phyloP scores from a whole-genome alignment of 2,113 vertebrate genomes.

The Ictalurus furcatus region DNA sequence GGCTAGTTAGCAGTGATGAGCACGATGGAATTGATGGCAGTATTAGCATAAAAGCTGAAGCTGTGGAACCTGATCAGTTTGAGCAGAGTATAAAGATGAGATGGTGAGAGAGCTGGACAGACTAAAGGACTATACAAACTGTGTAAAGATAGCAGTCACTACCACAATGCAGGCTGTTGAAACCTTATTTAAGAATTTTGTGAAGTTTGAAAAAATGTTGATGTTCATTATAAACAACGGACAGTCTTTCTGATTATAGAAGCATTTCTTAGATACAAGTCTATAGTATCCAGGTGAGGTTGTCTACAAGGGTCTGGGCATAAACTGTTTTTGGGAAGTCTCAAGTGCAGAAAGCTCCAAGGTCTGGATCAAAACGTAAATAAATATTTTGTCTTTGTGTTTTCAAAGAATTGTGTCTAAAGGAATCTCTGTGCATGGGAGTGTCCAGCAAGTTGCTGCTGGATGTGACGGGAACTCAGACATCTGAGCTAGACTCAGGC shows the following conservation, averaged over 20 bases:
- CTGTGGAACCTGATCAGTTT: neutral
- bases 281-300: neutral
- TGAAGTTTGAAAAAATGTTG: no score
- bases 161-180: neutral
- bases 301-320: neutral
- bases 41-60: neutral
- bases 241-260: no score
- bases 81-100: neutral
- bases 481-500: constrained; percentile 76
- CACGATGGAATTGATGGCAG: no score
- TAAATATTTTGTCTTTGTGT: constrained; percentile 35
- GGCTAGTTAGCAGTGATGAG: neutral
- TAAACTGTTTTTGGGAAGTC: neutral
- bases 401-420: constrained; percentile 79
- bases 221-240: no score
- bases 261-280: no score
- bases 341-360: neutral
- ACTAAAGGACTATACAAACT: neutral
- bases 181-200: neutral
- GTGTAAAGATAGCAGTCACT: neutral
- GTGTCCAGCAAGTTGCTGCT: constrained; percentile 84
- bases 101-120: neutral
- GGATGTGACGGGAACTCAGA: constrained; percentile 73
- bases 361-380: neutral
- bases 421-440: constrained; percentile 87